Percentiles rank a stretch among this genome's conserved stretches.
Conservation (phyloP, 2,113 vertebrate species). For the Entomyzon cyanotis region DNA sequence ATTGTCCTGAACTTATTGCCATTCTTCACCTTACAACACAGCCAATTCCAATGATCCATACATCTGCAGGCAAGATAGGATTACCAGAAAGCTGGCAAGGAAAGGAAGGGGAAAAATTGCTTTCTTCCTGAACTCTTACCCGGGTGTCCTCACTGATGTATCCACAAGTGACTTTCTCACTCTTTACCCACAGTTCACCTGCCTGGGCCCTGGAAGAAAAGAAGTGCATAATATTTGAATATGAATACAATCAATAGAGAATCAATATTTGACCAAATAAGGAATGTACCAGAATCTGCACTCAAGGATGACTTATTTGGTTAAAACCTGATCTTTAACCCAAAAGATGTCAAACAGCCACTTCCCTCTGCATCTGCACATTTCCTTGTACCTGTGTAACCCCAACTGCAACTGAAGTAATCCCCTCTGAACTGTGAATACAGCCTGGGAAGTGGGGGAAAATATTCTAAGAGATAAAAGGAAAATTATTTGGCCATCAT, state of each 20-base stretch:
- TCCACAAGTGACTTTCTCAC: constrained; percentile 97
- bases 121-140: constrained; percentile 73
- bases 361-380: not conserved
- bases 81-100: not conserved
- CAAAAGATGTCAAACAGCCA: not conserved
- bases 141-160: constrained; percentile 96
- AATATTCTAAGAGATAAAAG: not conserved
- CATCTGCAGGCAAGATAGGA: not conserved
- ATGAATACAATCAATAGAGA: not conserved
- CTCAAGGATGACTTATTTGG: not conserved
- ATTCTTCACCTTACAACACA: not conserved
- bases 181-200: constrained; percentile 97
- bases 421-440: not conserved
- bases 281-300: not conserved
- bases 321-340: not conserved
- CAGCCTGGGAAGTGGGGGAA: not conserved
- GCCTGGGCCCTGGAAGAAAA: constrained; percentile 87
- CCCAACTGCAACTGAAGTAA: not conserved
- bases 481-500: not conserved
- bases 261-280: not conserved
- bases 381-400: not conserved
- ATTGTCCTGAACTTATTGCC: not conserved
- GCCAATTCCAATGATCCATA: not conserved
- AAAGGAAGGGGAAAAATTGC: not conserved
- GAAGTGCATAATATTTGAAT: not conserved